Conservation (phyloP, 2,888 invertebrate genomes). For the Drosophila dives region DNA sequence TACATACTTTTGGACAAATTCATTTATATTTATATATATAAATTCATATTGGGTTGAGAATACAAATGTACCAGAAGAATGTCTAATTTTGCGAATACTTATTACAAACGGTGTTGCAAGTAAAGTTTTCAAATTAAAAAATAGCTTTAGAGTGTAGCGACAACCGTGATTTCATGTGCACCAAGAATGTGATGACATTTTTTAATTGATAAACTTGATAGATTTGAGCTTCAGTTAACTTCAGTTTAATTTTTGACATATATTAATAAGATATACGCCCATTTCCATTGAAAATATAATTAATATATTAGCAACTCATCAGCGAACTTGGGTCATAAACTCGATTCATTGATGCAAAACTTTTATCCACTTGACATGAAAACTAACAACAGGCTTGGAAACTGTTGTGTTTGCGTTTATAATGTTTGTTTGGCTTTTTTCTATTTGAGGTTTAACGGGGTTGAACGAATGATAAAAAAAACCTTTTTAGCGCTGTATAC, state of each 20-base stretch:
- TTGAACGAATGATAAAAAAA: conserved; percentile 38
- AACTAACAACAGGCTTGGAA: conserved; percentile 32
- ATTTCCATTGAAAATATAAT: conserved; percentile 70
- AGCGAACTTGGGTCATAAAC: conserved; percentile 48
- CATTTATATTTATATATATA: too few species aligned
- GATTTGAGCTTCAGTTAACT: conserved; percentile 38
- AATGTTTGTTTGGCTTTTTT: neutral
- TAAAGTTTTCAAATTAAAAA: conserved; percentile 58
- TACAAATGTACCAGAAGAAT: conserved; percentile 23
- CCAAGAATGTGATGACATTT: conserved; percentile 25
- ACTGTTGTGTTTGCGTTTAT: conserved; percentile 33
- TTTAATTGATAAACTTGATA: conserved; percentile 44
- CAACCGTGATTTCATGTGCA: conserved; percentile 36
- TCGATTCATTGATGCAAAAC: conserved; percentile 43
- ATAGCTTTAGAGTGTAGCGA: conserved; percentile 28
- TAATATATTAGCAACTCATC: conserved; percentile 78
- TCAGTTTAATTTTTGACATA: conserved; percentile 22
- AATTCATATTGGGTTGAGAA: neutral
- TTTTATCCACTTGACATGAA: conserved; percentile 35
- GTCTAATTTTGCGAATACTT: conserved; percentile 36
- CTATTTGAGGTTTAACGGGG: conserved; percentile 18
- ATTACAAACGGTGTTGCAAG: conserved; percentile 44
- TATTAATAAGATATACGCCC: conserved; percentile 44
- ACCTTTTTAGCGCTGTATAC: conserved; percentile 30
- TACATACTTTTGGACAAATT: conserved; percentile 8